phyloP scores from a whole-genome alignment of 2,888 invertebrate genomes.

The Polydrusus tereticollis region DNA sequence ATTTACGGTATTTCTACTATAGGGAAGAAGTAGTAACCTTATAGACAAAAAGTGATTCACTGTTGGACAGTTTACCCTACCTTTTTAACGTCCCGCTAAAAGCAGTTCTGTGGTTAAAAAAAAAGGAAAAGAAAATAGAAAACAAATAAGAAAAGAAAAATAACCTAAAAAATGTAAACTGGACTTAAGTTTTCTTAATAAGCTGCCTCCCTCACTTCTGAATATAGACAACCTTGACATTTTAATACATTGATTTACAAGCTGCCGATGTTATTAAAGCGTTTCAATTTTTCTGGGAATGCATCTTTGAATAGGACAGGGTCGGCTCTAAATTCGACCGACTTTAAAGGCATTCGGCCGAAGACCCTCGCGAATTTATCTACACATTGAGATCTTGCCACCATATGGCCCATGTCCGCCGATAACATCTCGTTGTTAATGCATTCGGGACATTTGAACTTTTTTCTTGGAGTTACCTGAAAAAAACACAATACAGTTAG shows the following conservation, averaged over 20 bases:
- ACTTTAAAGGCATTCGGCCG: constrained; percentile 87
- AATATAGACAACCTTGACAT: no score
- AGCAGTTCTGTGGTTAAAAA: no score
- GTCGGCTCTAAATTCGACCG: constrained; percentile 95
- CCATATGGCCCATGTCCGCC: constrained; percentile 93
- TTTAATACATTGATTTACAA: constrained; percentile 71
- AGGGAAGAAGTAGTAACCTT: no score
- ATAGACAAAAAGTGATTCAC: no score
- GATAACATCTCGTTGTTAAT: constrained; percentile 94
- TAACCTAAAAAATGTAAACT: no score
- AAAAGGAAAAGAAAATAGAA: no score
- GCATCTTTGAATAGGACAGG: constrained; percentile 92
- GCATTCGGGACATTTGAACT: constrained; percentile 97
- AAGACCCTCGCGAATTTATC: constrained; percentile 81
- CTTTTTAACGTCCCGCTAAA: no score
- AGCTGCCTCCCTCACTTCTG: no score
- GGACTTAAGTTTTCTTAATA: no score
- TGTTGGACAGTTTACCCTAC: no score
- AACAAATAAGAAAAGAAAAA: no score
- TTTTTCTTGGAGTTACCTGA: constrained; percentile 93
- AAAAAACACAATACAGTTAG: constrained; percentile 45
- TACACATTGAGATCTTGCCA: constrained; percentile 91
- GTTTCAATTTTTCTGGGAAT: constrained; percentile 86
- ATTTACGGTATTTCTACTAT: no score
- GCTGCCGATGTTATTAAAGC: constrained; percentile 91